These are phyloP conservation scores for Theocolax elegans DNA, from an alignment of 1,140 invertebrate species.

Conservation along the genomic window DNA sequence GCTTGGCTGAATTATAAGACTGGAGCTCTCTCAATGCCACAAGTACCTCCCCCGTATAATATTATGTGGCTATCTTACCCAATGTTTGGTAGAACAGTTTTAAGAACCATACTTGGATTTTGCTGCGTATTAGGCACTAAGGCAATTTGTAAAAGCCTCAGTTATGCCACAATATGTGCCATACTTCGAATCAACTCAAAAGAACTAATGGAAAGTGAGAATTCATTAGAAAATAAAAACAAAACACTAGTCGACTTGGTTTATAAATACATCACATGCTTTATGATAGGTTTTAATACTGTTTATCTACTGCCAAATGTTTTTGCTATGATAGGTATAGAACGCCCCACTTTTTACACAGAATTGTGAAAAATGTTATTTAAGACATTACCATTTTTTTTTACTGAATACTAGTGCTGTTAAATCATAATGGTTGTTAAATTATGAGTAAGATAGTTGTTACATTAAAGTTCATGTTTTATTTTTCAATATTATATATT, in stretches of 20 bases:
- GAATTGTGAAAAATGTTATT: slow-evolving; percentile 74
- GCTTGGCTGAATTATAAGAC: slow-evolving; percentile 86
- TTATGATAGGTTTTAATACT: slow-evolving; percentile 79
- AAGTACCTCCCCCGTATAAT: slow-evolving; percentile 73
- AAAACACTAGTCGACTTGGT: slow-evolving; percentile 82
- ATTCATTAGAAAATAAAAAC: slow-evolving; percentile 74
- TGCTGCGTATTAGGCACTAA: slow-evolving; percentile 76
- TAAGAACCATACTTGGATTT: slow-evolving; percentile 81
- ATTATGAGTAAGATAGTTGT: slow-evolving; percentile 13
- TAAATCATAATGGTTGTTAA: slow-evolving; percentile 25
- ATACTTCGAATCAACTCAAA: slow-evolving; percentile 75
- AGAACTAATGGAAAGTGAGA: slow-evolving; percentile 71
- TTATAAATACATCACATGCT: slow-evolving; percentile 84
- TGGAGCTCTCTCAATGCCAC: slow-evolving; percentile 73
- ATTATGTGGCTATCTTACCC: slow-evolving; percentile 82
- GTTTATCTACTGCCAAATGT: slow-evolving; percentile 82
- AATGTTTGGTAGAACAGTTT: slow-evolving; percentile 74
- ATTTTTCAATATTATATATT: slow-evolving; percentile 18
- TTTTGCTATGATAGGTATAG: slow-evolving; percentile 80
- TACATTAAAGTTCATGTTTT: slow-evolving; percentile 10
- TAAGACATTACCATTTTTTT: slow-evolving; percentile 22
- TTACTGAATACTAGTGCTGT: slow-evolving; percentile 20
- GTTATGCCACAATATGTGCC: slow-evolving; percentile 77
- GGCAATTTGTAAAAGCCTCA: slow-evolving; percentile 76
- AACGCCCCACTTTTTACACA: slow-evolving; percentile 84